Evolutionary conservation across 2,113 vertebrate genomes (phyloP), one percentile per base, ranked within the genome.

Genomic region (Callaeas wilsoni): DNA sequence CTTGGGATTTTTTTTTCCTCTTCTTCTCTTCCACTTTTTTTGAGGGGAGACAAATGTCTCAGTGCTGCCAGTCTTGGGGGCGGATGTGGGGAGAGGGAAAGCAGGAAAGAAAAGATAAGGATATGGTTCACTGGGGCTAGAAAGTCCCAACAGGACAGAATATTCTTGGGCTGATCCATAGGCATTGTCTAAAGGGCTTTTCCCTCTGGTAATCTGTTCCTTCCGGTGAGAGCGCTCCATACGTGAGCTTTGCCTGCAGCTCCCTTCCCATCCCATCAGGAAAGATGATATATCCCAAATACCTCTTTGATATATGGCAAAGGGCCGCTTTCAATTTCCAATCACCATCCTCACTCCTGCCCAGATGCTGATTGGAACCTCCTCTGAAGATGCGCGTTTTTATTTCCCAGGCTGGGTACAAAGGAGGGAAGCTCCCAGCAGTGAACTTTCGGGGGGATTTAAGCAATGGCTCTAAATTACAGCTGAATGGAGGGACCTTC

Each of bases 381-480:
- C 47, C 63, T 83, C 96, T 73, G 65, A 92, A 88, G 95, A 94
- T 9, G 88, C 87, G 83, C 53, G 11, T 83, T 94, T 97, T 96
- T 93, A 84, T 97, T 97, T 97, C 65, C 93, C 32, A n/a, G 62
- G 67, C 67, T 75, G 60, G 75, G 32, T 82, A 79, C 56, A 75
- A 84, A 93, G 69, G 1, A 47, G 81, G 93, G 80, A 86, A 94
- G 92, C 73, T 87, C 88, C 73, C 59, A 78, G 85, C 84, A 94
- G 70, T 88, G 50, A 75, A 80, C 84, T 94, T 92, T 63, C 81
- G 16, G 50, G 93, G 97, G 97, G 94, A 97, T 97, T 97, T 49
- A 81, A 96, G 94, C 93, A 91, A 95, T 76, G 92, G 86, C 97
- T 96, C 95, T 98, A 98, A 98, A 98, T 98, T 97, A 97, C 88